These are phyloP conservation scores for Leptosomus discolor DNA, from an alignment of 2,113 vertebrate species.

Conservation along the genomic window DNA sequence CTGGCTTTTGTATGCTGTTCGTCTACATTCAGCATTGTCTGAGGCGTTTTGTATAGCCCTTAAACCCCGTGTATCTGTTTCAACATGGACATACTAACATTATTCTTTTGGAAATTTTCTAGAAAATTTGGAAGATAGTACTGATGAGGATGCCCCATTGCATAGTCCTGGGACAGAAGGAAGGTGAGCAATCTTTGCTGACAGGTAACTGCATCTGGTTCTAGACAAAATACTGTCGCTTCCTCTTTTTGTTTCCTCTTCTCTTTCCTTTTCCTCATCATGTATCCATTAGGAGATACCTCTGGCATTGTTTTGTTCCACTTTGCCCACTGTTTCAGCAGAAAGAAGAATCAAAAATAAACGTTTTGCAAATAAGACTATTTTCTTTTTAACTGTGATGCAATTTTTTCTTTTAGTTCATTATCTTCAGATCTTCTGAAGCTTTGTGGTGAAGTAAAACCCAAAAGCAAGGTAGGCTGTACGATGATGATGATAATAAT, in stretches of 20 bases:
- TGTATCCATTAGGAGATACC: not conserved
- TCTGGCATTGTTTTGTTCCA: not conserved
- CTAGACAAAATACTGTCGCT: not conserved
- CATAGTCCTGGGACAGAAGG: conserved; percentile 88
- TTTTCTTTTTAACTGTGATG: not conserved
- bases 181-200: conserved; percentile 75
- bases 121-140: conserved; percentile 92
- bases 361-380: not conserved
- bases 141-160: conserved; percentile 89
- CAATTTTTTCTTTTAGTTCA: conserved; percentile 75
- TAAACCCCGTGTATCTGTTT: not conserved
- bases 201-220: not conserved
- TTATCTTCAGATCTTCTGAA: conserved; percentile 92
- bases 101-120: conserved; percentile 42
- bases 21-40: not conserved
- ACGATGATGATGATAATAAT: not conserved
- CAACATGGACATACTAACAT: not conserved
- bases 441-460: conserved; percentile 90
- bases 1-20: not conserved
- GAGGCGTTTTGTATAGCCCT: not conserved
- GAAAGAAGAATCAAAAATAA: not conserved
- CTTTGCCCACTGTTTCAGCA: not conserved
- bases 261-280: no score
- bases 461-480: conserved; percentile 87
- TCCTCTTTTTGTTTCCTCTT: no score